Percentiles rank a stretch among this genome's conserved stretches.
Conservation (phyloP, 37 sponge, comb jelly and placozoan genomes). For the Mnemiopsis leidyi region DNA sequence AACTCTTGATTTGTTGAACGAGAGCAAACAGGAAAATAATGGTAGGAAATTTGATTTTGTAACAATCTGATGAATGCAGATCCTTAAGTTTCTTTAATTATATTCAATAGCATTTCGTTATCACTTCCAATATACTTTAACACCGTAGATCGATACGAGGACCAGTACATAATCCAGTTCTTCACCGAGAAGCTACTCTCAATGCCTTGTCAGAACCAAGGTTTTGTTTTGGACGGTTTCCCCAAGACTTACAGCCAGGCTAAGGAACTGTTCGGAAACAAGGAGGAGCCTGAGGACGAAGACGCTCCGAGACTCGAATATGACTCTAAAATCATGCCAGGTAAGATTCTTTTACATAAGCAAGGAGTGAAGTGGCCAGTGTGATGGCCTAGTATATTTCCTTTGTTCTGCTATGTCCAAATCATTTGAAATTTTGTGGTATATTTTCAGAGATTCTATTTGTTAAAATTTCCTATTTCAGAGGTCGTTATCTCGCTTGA, state of each 20-base stretch:
- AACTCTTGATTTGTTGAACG: conserved; percentile 79
- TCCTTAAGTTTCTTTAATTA: background rate
- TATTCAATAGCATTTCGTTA: background rate
- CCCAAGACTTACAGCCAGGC: conserved; percentile 92
- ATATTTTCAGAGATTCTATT: too few species aligned
- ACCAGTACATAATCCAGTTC: conserved; percentile 81
- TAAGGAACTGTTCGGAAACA: conserved; percentile 78
- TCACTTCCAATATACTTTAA: background rate
- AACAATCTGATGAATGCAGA: too few species aligned
- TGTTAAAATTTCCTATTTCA: conserved; percentile 47
- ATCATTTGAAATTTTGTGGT: too few species aligned
- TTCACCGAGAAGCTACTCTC: conserved; percentile 80
- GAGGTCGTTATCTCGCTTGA: conserved; percentile 82
- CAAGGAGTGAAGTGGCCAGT: too few species aligned
- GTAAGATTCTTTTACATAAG: too few species aligned
- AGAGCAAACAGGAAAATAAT: conserved; percentile 75
- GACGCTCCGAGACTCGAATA: conserved; percentile 70
- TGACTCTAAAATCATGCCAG: conserved; percentile 83
- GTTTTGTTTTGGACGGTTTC: conserved; percentile 88
- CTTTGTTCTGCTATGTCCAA: too few species aligned
- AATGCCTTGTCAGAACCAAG: conserved; percentile 96
- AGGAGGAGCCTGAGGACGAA: conserved; percentile 70
- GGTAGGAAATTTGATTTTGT: too few species aligned
- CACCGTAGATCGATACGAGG: conserved; percentile 78
- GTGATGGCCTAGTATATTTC: too few species aligned